Evolutionary conservation across 1,140 invertebrate species (phyloP).

Genomic region (Drosophila ironensis): DNA sequence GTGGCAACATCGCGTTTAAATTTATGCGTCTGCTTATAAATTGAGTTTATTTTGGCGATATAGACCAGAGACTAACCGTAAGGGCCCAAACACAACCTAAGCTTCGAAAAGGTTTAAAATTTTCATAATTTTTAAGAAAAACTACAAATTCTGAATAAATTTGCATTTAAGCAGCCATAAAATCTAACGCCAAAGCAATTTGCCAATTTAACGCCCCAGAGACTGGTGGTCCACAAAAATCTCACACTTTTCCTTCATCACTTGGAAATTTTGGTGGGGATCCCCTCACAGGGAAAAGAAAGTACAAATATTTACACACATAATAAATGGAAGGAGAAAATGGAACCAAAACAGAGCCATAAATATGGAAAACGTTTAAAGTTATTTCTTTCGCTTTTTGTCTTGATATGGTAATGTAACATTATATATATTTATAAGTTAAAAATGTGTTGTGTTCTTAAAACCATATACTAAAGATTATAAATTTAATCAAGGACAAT

Average conservation of each 20-base stretch:
- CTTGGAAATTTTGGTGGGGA: background rate
- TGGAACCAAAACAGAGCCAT: slow-evolving; percentile 67
- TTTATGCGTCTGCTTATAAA: slow-evolving; percentile 45
- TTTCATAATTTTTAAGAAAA: slow-evolving; percentile 39
- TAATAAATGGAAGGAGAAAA: too few species aligned
- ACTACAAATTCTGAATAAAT: slow-evolving; percentile 54
- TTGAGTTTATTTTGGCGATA: slow-evolving; percentile 22
- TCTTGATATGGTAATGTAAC: too few species aligned
- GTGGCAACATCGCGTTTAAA: slow-evolving; percentile 32
- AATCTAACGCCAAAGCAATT: slow-evolving; percentile 52
- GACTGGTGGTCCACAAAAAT: slow-evolving; percentile 1
- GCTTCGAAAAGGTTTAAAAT: slow-evolving; percentile 8
- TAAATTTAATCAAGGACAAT: too few species aligned
- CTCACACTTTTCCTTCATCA: too few species aligned
- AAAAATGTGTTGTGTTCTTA: too few species aligned
- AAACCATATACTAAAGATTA: too few species aligned
- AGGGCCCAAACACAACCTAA: too few species aligned
- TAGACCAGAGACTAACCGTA: too few species aligned
- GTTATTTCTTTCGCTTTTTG: too few species aligned
- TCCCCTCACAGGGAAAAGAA: too few species aligned
- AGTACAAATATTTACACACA: too few species aligned
- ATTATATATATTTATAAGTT: too few species aligned
- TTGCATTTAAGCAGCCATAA: slow-evolving; percentile 62
- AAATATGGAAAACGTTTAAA: slow-evolving; percentile 51
- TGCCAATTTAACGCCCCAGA: slow-evolving; percentile 68